phyloP scores from a whole-genome alignment of 2,113 vertebrate species.

The Tragelaphus strepsiceros region DNA sequence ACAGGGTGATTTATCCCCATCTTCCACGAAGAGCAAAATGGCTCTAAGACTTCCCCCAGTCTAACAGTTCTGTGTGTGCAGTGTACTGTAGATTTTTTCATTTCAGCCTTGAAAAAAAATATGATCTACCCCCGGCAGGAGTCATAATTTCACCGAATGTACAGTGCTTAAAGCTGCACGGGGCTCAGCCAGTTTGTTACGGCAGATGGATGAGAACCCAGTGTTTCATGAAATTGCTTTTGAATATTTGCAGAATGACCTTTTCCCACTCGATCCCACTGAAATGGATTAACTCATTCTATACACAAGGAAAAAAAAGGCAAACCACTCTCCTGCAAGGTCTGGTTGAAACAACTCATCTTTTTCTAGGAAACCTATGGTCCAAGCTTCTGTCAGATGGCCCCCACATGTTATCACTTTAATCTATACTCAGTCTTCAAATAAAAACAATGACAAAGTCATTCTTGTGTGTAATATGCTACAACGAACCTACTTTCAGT shows the following conservation, averaged over 20 bases:
- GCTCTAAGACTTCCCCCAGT: background rate
- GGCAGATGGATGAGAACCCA: background rate
- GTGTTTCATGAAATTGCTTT: slow-evolving; percentile 16
- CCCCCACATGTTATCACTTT: rapidly evolving
- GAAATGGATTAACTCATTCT: background rate
- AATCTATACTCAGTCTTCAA: background rate
- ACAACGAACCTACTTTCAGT: background rate
- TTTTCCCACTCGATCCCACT: background rate
- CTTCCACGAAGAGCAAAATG: background rate
- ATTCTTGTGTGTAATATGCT: background rate
- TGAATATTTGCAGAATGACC: slow-evolving; percentile 17
- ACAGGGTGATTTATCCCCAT: background rate
- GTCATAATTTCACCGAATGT: background rate
- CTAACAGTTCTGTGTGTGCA: background rate
- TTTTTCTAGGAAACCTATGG: background rate
- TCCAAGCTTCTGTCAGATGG: background rate
- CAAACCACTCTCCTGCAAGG: background rate
- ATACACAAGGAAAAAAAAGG: background rate
- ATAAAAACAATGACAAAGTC: background rate
- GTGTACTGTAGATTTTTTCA: background rate
- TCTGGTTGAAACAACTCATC: background rate
- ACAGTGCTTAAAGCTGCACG: background rate
- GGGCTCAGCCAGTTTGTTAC: background rate
- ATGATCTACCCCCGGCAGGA: background rate
- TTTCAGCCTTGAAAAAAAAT: slow-evolving; percentile 11